Conservation (phyloP, 37 sponge, comb jelly and placozoan genomes). For the Corticium candelabrum region DNA sequence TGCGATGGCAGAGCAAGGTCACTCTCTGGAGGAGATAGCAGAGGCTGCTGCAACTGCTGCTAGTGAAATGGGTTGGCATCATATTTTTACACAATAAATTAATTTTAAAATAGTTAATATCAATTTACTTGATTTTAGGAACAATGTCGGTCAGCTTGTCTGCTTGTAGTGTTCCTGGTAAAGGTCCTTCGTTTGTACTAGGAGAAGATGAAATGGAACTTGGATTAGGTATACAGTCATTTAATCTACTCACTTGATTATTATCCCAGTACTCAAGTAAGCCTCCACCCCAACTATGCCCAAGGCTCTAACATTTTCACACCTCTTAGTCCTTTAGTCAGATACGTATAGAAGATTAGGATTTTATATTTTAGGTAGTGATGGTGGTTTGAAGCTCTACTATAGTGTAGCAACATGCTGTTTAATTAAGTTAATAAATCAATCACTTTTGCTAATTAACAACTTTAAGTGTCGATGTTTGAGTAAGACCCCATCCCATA, state of each 20-base stretch:
- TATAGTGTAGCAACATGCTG: too few species aligned
- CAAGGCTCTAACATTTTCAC: too few species aligned
- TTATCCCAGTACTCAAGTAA: too few species aligned
- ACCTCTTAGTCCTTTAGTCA: too few species aligned
- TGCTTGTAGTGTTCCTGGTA: constrained; percentile 83
- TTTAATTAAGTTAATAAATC: too few species aligned
- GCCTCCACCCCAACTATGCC: too few species aligned
- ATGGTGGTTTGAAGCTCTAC: too few species aligned
- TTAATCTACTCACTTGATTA: background rate
- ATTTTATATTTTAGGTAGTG: too few species aligned
- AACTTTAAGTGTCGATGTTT: too few species aligned
- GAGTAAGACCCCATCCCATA: too few species aligned
- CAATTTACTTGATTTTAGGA: constrained; percentile 14
- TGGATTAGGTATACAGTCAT: constrained; percentile 48
- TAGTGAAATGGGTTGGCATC: background rate
- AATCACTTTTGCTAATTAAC: too few species aligned
- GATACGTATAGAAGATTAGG: too few species aligned
- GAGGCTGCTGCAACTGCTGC: constrained; percentile 26
- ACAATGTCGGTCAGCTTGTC: constrained; percentile 88
- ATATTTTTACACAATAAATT: background rate
- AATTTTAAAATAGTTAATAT: background rate
- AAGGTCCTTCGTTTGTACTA: constrained; percentile 59
- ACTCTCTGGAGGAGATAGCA: constrained; percentile 51
- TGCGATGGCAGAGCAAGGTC: constrained; percentile 77
- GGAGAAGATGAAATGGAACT: constrained; percentile 77